A percentile compares a stretch with the other conserved stretches of the same genome.
These are phyloP conservation scores for Chymomyza costata DNA, from an alignment of 1,140 invertebrate species.

Conservation along the genomic window DNA sequence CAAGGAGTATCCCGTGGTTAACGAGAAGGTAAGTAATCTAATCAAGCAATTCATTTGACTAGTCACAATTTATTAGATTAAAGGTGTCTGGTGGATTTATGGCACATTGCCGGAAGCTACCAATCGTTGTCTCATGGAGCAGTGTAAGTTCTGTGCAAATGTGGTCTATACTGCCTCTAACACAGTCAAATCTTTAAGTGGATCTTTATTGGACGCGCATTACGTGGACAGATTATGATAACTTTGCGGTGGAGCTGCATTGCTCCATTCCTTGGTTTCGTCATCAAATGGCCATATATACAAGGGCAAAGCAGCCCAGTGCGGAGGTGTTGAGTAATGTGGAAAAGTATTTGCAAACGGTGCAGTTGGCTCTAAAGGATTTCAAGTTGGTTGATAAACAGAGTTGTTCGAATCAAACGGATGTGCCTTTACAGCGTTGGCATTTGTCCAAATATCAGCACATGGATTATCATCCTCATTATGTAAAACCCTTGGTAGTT, in stretches of 20 bases:
- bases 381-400: constrained; percentile 20
- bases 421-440: constrained; percentile 28
- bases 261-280: constrained; percentile 48
- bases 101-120: constrained; percentile 15
- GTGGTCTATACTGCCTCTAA: too few species aligned
- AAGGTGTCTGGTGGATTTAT: constrained; percentile 49
- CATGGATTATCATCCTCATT: constrained; percentile 44
- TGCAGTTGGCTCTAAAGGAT: not conserved
- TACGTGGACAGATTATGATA: constrained; percentile 39
- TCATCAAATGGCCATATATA: constrained; percentile 46
- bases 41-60: not conserved
- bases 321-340: constrained; percentile 1
- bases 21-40: constrained; percentile 28
- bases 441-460: constrained; percentile 38
- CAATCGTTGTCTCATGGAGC: constrained; percentile 22
- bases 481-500: constrained; percentile 39
- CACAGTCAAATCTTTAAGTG: too few species aligned
- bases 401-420: constrained; percentile 9
- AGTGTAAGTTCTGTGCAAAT: constrained; percentile 31
- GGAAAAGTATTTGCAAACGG: constrained; percentile 22
- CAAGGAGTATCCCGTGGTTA: constrained; percentile 46
- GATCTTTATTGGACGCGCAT: constrained; percentile 50
- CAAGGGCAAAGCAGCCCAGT: constrained; percentile 7
- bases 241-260: constrained; percentile 42
- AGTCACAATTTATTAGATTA: constrained; percentile 27